A percentile compares a stretch with the other conserved stretches of the same genome.
Conservation (phyloP, 2,888 invertebrate genomes). For the Operophtera brumata region DNA sequence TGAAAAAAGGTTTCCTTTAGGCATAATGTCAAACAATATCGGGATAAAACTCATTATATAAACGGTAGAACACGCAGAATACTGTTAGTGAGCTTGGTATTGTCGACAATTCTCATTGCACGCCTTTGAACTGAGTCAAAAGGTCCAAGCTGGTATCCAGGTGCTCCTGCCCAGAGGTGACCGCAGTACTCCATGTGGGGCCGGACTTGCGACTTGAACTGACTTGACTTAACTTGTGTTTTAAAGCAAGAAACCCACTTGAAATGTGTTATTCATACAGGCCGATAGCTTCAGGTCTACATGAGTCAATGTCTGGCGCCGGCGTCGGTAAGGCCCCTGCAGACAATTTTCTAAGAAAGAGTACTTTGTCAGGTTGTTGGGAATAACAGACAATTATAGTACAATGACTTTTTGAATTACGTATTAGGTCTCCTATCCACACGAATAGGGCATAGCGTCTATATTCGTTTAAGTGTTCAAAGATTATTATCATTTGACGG, state of each 20-base stretch:
- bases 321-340: constrained; percentile 19
- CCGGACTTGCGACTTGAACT: no score
- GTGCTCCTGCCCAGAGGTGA: no score
- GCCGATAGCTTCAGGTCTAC: constrained; percentile 21
- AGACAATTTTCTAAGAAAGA: constrained; percentile 67
- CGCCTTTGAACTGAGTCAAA: no score
- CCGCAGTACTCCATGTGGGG: no score
- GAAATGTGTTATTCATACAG: constrained; percentile 3
- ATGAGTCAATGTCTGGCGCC: constrained; percentile 37
- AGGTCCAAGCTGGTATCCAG: no score
- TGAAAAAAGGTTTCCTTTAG: no score
- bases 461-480: background rate
- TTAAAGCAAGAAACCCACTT: background rate
- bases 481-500: background rate
- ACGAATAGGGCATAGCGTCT: background rate
- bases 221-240: no score
- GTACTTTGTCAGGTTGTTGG: constrained; percentile 43
- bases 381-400: constrained; percentile 66
- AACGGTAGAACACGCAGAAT: no score
- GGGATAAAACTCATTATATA: no score
- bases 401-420: constrained; percentile 43
- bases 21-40: no score
- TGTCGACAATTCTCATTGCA: no score
- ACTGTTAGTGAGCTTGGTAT: no score
- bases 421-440: constrained; percentile 8